Percentiles rank a stretch among this genome's conserved stretches.
Conservation (phyloP, 2,888 invertebrate species). For the Bembecia ichneumoniformis region DNA sequence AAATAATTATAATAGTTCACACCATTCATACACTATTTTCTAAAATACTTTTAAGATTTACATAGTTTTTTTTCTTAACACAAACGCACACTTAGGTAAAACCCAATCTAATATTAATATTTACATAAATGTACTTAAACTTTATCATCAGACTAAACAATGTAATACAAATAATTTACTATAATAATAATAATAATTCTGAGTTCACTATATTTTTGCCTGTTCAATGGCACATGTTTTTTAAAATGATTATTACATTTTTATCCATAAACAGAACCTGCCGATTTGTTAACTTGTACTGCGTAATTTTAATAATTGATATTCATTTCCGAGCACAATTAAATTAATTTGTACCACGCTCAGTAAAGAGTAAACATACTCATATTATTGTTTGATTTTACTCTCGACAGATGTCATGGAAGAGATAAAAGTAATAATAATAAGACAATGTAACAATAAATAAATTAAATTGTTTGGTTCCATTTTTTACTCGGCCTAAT, state of each 20-base stretch:
- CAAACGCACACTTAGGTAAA: too few species aligned
- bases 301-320: background rate
- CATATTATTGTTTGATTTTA: background rate
- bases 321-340: background rate
- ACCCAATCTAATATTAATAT: background rate
- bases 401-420: background rate
- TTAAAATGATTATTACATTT: conserved; percentile 19
- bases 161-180: background rate
- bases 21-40: conserved; percentile 4
- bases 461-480: too few species aligned
- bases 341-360: conserved; percentile 57
- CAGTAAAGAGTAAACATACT: conserved; percentile 9
- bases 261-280: background rate
- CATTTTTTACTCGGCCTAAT: too few species aligned
- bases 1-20: conserved; percentile 8
- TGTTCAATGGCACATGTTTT: conserved; percentile 54
- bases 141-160: too few species aligned
- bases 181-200: conserved; percentile 13
- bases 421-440: background rate
- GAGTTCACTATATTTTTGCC: conserved; percentile 33
- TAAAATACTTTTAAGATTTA: background rate
- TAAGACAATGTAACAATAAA: too few species aligned
- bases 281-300: background rate
- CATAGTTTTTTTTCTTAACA: too few species aligned
- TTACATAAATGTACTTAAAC: background rate